These are phyloP conservation scores for Malurus leucopterus DNA, from an alignment of 2,797 vertebrate genomes.

Conservation along the genomic window DNA sequence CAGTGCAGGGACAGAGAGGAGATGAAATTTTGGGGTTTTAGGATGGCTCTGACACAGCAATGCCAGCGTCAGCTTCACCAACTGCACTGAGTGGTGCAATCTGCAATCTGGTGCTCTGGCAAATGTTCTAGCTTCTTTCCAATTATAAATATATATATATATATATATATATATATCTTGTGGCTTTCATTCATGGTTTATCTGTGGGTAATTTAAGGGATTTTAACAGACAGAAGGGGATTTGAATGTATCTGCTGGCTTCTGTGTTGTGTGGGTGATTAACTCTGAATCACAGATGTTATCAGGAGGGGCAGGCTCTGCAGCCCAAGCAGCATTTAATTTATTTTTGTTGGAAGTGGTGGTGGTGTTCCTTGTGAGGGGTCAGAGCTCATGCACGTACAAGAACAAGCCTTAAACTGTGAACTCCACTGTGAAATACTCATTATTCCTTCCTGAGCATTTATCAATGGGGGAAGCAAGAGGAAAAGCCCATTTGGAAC, in stretches of 20 bases:
- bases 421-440: background rate
- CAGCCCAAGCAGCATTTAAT: background rate
- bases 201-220: background rate
- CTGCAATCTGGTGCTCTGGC: background rate
- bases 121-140: background rate
- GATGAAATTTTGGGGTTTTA: background rate
- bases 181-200: background rate
- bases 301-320: background rate
- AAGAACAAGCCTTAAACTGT: background rate
- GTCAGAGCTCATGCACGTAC: background rate
- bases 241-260: conserved; percentile 14
- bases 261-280: conserved; percentile 8
- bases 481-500: background rate
- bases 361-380: background rate
- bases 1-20: background rate
- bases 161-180: background rate
- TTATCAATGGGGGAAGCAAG: background rate
- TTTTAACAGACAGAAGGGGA: conserved; percentile 9
- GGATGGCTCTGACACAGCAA: accelerated
- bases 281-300: conserved; percentile 18
- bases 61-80: background rate
- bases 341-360: conserved; percentile 15
- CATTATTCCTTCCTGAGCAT: background rate
- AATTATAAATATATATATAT: background rate
- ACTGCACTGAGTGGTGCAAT: accelerated